Conservation (phyloP, 2,888 invertebrate species). For the Gonocerus acuteangulatus region DNA sequence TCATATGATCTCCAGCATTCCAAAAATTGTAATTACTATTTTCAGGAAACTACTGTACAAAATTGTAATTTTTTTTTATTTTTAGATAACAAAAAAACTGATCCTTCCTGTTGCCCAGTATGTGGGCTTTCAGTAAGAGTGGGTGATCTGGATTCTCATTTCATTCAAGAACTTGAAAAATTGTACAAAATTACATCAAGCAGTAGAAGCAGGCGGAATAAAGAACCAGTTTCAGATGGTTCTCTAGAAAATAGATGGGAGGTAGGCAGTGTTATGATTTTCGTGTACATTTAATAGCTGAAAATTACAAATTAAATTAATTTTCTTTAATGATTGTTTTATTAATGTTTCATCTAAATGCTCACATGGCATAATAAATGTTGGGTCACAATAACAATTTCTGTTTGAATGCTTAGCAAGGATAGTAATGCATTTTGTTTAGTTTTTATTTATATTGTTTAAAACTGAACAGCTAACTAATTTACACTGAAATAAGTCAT, state of each 20-base stretch:
- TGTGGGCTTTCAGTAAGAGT: constrained; percentile 77
- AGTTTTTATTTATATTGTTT: too few species aligned
- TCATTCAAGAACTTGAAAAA: constrained; percentile 69
- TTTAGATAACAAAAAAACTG: constrained; percentile 41
- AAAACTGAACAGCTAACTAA: too few species aligned
- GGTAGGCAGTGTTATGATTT: constrained; percentile 46
- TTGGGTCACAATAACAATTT: too few species aligned
- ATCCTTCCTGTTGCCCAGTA: constrained; percentile 76
- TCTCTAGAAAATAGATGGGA: constrained; percentile 59
- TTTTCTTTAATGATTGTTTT: too few species aligned
- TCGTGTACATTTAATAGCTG: neutral
- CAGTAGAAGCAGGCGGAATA: constrained; percentile 30
- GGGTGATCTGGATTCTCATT: constrained; percentile 76
- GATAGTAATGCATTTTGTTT: too few species aligned
- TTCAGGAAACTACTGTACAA: too few species aligned
- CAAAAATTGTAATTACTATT: too few species aligned
- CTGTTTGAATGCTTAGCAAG: too few species aligned
- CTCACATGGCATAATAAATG: too few species aligned
- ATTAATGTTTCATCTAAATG: too few species aligned
- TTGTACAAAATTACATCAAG: constrained; percentile 51
- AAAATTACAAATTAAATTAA: neutral
- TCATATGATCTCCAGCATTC: too few species aligned
- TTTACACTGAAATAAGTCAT: too few species aligned
- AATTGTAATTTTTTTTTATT: constrained; percentile 16
- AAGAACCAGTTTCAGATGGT: constrained; percentile 41